Conservation (phyloP, 1,140 invertebrate species). For the Penaeus vannamei region DNA sequence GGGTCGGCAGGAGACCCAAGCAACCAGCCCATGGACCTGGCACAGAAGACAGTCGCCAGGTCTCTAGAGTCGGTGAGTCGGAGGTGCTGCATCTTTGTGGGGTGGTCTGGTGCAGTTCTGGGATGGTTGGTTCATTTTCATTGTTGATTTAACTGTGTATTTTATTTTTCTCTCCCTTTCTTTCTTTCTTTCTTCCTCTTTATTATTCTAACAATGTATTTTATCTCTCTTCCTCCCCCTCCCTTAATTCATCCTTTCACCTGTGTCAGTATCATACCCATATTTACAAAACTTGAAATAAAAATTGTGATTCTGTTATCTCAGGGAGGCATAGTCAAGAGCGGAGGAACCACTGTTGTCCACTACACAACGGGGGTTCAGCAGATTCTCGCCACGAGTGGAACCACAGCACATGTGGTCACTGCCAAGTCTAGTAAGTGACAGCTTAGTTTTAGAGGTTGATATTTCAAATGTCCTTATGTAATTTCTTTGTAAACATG, state of each 20-base stretch:
- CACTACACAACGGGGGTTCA: constrained; percentile 59
- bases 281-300: not conserved
- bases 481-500: not conserved
- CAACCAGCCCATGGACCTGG: constrained; percentile 60
- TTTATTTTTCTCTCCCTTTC: too few relatives aligned
- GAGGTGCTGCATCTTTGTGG: not conserved
- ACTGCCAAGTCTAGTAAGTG: constrained; percentile 56
- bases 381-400: constrained; percentile 59
- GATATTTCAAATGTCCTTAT: not conserved
- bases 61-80: constrained; percentile 51
- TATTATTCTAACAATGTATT: too few relatives aligned
- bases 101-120: not conserved
- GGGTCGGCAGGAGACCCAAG: constrained; percentile 29
- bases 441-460: too few relatives aligned
- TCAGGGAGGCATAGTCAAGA: constrained; percentile 57
- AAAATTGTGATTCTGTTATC: not conserved
- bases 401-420: constrained; percentile 56
- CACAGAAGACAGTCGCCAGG: constrained; percentile 40
- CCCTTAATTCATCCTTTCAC: too few relatives aligned
- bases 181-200: too few relatives aligned
- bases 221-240: too few relatives aligned
- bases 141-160: too few relatives aligned
- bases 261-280: not conserved
- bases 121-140: not conserved
- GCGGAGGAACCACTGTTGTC: constrained; percentile 50